Evolutionary conservation across 1,140 invertebrate species (phyloP), one percentile per base, ranked within the genome.

Genomic region (Rhagoletis zephyria): DNA sequence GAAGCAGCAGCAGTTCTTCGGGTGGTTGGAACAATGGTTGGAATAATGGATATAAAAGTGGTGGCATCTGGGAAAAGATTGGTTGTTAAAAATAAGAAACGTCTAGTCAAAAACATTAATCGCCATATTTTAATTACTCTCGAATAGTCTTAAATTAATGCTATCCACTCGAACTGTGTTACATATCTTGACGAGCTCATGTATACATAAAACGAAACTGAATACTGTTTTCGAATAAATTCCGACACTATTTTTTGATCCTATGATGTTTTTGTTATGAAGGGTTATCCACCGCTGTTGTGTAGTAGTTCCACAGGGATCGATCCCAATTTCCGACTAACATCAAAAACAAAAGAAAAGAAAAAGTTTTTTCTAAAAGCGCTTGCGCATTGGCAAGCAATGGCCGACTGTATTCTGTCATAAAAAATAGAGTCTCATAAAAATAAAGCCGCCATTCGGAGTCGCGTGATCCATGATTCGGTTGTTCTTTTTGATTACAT

Each of bases 31-130:
- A 87, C 81, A 89, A 89, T 16, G 87, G 89, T 89, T 91, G 90
- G 90, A 81, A 60, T 85, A 63, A 45, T 10, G 59, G 59, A 9
- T 85, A 63, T n/a, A 91, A 91, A 87, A 88, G 90, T 45, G 91
- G 91, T 59, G 90, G 91, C 88, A 91, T 92, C 88, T 92, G 90
- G 85, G 91, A 92, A 88, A 92, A 92, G 87, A 87, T 92, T 48
- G 89, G 91, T 87, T 92, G 91, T 89, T 92, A 91, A 40, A 45
- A 42, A 51, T 67, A 3, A 12, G 3, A 45, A 74, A 16, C 70
- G n/a, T 30, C 56, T 19, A 81, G 48, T 51, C 16, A 56, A 51
- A 77, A 81, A 81, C 48, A 16, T 9, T 81, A n/a, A 7, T 30
- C 30, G 64, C n/a, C 4, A 19, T 59, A 9, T 81, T 51, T 51